phyloP scores from a whole-genome alignment of 2,888 invertebrate species.

The Temnothorax rugatulus region DNA sequence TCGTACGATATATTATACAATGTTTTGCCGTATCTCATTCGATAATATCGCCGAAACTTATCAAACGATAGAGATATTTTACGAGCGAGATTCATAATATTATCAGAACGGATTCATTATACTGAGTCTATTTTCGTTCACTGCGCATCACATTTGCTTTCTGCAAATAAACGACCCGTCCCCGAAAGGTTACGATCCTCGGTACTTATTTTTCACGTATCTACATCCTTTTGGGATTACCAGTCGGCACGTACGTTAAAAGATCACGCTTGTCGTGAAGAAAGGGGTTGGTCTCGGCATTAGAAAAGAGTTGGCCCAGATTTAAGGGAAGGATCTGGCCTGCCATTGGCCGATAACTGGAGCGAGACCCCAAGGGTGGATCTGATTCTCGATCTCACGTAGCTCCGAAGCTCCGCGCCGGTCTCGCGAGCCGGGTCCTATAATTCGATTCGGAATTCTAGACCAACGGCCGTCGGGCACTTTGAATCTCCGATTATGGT shows the following conservation, averaged over 20 bases:
- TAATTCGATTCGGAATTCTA: constrained; percentile 39
- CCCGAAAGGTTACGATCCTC: not conserved
- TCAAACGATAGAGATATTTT: constrained; percentile 12
- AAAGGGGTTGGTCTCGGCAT: constrained; percentile 74
- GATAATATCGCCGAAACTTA: not conserved
- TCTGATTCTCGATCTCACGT: constrained; percentile 62
- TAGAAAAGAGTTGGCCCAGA: constrained; percentile 66
- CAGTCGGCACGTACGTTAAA: constrained; percentile 25
- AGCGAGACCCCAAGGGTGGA: constrained; percentile 81
- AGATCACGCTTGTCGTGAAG: constrained; percentile 24
- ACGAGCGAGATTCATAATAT: not conserved
- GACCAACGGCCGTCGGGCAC: constrained; percentile 41
- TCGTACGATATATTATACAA: constrained; percentile 7
- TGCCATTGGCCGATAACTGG: constrained; percentile 81
- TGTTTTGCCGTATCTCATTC: constrained; percentile 1
- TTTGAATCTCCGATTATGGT: constrained; percentile 54
- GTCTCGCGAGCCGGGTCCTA: constrained; percentile 23
- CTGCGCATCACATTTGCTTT: not conserved
- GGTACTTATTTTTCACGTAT: not conserved
- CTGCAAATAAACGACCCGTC: not conserved
- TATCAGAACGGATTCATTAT: not conserved
- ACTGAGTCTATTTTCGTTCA: not conserved
- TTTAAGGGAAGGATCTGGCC: constrained; percentile 63
- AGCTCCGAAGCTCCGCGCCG: constrained; percentile 2
- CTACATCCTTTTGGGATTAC: not conserved